These are phyloP conservation scores for Cheirogaleus medius DNA, from an alignment of 2,113 vertebrate species.

Conservation along the genomic window DNA sequence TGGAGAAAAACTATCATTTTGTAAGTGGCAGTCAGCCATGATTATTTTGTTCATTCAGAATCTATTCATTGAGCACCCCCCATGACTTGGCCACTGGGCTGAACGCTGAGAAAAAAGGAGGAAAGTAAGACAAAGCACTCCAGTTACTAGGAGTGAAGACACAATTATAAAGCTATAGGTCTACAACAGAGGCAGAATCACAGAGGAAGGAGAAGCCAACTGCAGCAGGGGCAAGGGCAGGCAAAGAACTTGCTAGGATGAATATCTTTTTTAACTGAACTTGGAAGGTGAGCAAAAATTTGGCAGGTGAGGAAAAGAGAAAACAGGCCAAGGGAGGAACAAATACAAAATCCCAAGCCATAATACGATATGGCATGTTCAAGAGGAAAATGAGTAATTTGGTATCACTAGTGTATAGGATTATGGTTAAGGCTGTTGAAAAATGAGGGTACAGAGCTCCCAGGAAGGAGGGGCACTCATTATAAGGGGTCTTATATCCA, in stretches of 20 bases:
- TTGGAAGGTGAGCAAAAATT: neutral
- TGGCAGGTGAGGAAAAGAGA: neutral
- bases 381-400: neutral
- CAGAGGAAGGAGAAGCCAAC: neutral
- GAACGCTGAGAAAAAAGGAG: neutral
- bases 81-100: neutral
- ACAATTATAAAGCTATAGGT: neutral
- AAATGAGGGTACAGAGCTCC: neutral
- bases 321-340: neutral
- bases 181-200: neutral
- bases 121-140: neutral
- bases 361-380: neutral
- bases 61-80: neutral
- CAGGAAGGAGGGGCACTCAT: neutral
- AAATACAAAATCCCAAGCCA: neutral
- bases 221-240: neutral
- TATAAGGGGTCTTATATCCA: neutral
- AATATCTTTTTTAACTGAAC: neutral
- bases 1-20: neutral
- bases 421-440: neutral
- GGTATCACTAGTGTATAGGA: neutral
- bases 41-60: neutral
- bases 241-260: neutral
- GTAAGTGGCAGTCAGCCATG: neutral
- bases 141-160: neutral